phyloP scores from a whole-genome alignment of 2,888 invertebrate genomes.

The Pollenia angustigena region DNA sequence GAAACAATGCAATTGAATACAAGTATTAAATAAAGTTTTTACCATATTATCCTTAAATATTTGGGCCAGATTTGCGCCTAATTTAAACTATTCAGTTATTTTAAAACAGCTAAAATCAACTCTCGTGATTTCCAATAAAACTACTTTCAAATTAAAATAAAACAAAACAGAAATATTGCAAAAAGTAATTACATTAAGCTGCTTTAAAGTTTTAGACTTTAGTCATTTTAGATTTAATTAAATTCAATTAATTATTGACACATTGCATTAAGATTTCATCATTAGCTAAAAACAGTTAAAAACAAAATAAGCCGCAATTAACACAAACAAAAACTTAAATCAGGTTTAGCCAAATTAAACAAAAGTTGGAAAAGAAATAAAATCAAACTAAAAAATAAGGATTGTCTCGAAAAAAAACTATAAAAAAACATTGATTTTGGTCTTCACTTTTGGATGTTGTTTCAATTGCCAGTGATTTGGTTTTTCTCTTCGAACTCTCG shows the following conservation, averaged over 20 bases:
- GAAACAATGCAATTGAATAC: too few species aligned
- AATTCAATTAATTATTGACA: constrained; percentile 84
- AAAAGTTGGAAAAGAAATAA: constrained; percentile 2
- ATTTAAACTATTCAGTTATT: too few species aligned
- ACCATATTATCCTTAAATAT: too few species aligned
- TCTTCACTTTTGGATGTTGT: constrained; percentile 53
- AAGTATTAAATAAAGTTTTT: too few species aligned
- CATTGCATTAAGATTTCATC: constrained; percentile 79
- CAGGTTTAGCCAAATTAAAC: background rate
- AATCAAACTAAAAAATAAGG: constrained; percentile 31
- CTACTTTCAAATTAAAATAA: constrained; percentile 3
- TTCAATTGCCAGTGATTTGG: constrained; percentile 56
- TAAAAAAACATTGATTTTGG: constrained; percentile 63
- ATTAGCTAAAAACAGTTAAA: constrained; percentile 66
- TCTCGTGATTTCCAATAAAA: background rate
- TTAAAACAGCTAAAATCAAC: too few species aligned
- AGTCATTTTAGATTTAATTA: constrained; percentile 78
- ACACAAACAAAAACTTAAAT: background rate
- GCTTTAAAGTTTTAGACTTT: constrained; percentile 11
- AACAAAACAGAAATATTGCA: background rate
- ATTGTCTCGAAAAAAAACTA: constrained; percentile 54
- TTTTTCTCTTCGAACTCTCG: background rate
- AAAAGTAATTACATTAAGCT: background rate
- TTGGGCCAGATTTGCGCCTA: too few species aligned
- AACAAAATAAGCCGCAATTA: constrained; percentile 30